Conservation (phyloP, 2,797 vertebrate genomes). For the Paguma larvata region DNA sequence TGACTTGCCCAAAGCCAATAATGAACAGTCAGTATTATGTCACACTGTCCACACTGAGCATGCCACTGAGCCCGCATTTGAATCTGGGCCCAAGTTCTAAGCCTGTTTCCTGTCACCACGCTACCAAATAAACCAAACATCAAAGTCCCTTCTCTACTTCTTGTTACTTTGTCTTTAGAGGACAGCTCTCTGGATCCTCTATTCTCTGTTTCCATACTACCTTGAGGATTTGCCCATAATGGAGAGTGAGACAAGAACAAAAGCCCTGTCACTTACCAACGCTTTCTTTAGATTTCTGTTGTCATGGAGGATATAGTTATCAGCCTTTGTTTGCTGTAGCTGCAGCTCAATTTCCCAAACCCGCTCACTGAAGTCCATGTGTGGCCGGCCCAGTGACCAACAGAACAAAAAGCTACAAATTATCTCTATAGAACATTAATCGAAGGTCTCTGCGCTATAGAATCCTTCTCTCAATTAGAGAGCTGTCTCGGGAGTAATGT, state of each 20-base stretch:
- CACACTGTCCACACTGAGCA: fast-evolving
- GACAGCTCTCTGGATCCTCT: background rate
- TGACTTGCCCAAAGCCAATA: background rate
- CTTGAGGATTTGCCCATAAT: conserved; percentile 50
- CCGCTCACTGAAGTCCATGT: conserved; percentile 71
- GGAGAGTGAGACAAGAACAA: conserved; percentile 65
- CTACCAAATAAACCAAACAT: background rate
- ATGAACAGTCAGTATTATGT: background rate
- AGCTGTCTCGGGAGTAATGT: conserved; percentile 85
- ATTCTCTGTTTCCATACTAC: background rate
- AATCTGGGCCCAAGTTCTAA: background rate
- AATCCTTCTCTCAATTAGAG: conserved; percentile 86
- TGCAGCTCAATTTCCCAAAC: conserved; percentile 56
- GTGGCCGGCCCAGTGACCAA: conserved; percentile 73
- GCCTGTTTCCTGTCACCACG: background rate
- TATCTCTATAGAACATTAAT: conserved; percentile 83
- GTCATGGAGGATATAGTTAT: conserved; percentile 66
- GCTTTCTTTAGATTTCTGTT: conserved; percentile 45
- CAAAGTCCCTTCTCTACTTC: background rate
- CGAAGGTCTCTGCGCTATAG: conserved; percentile 81
- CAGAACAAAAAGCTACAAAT: conserved; percentile 86
- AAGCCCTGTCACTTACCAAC: conserved; percentile 25
- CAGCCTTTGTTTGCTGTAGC: conserved; percentile 75
- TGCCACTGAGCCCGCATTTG: background rate
- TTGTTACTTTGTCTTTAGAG: background rate